Evolutionary conservation across 2,797 vertebrate genomes (phyloP), one percentile per base, ranked within the genome.

Genomic region (Caiman crocodilus): DNA sequence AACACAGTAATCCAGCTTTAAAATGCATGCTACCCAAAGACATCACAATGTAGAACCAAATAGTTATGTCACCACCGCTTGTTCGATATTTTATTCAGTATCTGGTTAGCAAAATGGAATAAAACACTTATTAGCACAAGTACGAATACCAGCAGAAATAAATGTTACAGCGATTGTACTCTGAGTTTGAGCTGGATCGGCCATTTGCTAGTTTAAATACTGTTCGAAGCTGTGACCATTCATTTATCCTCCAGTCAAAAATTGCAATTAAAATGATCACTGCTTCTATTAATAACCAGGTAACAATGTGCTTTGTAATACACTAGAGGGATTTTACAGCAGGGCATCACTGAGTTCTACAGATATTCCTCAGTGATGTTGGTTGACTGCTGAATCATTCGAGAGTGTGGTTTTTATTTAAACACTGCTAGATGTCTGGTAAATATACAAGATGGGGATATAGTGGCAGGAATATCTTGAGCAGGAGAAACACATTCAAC

Each of bases 61-160:
- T 32, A 94, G 79, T 90, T 65, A 79, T 84, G 64, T 89, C 64
- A 1, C 50, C 82, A 26, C 91, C 80, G 26, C 86, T 55, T 85
- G 78, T 58, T 89, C 90, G 88, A 92, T 89, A 85, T 93, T 97
- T 96, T 76, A 95, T 95, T 91, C 93, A 35, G 75, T 76, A 90
- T 96, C 95, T 96, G 80, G 82, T 92, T 92, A 67, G 77, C 85
- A 92, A 74, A 65, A 58, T 60, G 67, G 89, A 89, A 80, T 32
- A 85, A 87, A 92, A 87, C 89, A 58, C 26, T 60, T 87, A 55
- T 2, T 85, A 91, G 75, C 73, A 64, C 74, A 63, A 35, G 63
- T 89, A 79, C 25, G 55, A 16, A 21, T 57, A 1, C 26, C 60
- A 63, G 63, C 25, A 79, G 50, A 74, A 76, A 77, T 7, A 3